Evolutionary conservation across 64 coral and sea anemone species (phyloP), one percentile per base, ranked within the genome.

Genomic region (Montipora cactus): DNA sequence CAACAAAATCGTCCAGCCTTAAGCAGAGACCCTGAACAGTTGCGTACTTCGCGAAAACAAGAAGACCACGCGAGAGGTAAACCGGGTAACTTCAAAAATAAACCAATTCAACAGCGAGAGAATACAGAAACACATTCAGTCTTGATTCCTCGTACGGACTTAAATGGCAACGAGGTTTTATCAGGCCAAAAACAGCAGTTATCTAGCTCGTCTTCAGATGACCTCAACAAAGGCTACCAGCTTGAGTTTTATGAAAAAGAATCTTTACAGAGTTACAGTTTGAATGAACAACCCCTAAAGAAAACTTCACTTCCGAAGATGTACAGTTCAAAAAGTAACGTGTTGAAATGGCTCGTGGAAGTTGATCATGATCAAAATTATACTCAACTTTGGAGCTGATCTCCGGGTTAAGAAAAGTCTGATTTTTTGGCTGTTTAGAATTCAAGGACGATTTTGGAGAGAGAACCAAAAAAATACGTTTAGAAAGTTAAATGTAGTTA

Each of bases 221-320:
- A 62, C 58, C 59, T 25, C n/a, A 16, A 86, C 11, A 20, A 86
- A n/a, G 47, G 67, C 37, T 71, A 50, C 5, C 15, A 44, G 45
- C 68, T 86, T 5, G 46, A 49, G 4, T 50, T 71, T 72, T 13
- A 72, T n/a, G 59, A 84, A 16, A 45, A 86, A 49, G 82, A 86
- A 16, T 86, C 82, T 22, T n/a, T 70, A 22, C 64, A 72, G 66
- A 86, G 82, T 71, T 86, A 86, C 45, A 86, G 64, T 72, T 72
- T 72, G 4, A 59, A 86, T 49, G n/a, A 49, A 46, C 62, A 13
- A 18, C 62, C 64, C 11, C 2, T 10, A 1, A 71, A 45, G 8
- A 37, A 86, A 10, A 71, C 20, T 71, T 20, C 46, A 4, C 82
- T 64, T 12, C 49, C 66, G 44, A 86, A 64, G 49, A 86, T 86